Evolutionary conservation across 2,113 vertebrate species (phyloP), one percentile per base, ranked within the genome.

Genomic region (Phrynocephalus versicolor): DNA sequence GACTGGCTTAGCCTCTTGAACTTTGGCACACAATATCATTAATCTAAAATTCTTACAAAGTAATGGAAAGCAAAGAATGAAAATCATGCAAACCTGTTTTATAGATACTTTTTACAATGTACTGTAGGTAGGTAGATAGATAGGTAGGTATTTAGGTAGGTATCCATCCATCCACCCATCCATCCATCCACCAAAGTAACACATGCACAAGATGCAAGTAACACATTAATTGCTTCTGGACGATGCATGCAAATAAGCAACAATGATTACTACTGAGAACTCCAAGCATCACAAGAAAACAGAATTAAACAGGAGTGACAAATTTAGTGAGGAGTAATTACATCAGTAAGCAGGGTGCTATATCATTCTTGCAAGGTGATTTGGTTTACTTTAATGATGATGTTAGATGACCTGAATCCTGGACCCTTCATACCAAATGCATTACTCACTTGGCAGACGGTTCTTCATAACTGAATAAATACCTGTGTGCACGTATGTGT

Each of bases 41-140:
- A 76, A 21, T 30, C 37, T 58, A n/a, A 81, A 67, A 23, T 35
- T 0, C 12, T 39, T 90, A 10, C n/a, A 6, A 4, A 6, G 57
- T 3, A 45, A 37, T 79, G 67, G 57, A 88, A 89, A 84, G 0
- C 1, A 81, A 88, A 84, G 79, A 39, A 41, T 57, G 77, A 45
- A 23, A 6, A 21, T n/a, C 65, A 79, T 19, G 39, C 62, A 30
- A 15, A 10, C 10, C 67, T 62, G 3, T 25, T 39, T 75, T 65
- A n/a, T 12, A 33, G 27, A n/a, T 25, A 39, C 15, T 35, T n/a
- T n/a, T n/a, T n/a, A n/a, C n/a, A n/a, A n/a, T n/a, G n/a, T n/a
- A n/a, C n/a, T n/a, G n/a, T n/a, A n/a, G n/a, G n/a, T n/a, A n/a
- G n/a, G n/a, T n/a, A n/a, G n/a, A n/a, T n/a, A n/a, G n/a, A n/a